Evolutionary conservation across 2,797 vertebrate species (phyloP).

Genomic region (Mastacembelus armatus): DNA sequence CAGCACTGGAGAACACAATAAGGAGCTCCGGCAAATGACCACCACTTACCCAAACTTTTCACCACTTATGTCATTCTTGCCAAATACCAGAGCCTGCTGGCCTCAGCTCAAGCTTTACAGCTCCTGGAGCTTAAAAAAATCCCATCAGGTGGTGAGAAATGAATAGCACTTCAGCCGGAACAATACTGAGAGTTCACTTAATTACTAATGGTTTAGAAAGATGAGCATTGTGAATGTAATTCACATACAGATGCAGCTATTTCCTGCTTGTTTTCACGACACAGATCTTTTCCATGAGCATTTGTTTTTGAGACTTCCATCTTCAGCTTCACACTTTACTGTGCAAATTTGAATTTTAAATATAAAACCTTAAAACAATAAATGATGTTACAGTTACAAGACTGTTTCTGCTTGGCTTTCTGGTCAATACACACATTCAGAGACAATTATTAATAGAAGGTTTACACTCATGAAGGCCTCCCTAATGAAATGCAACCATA

Average conservation of each 20-base stretch:
- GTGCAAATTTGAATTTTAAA: not conserved
- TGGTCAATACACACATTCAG: slow-evolving; percentile 39
- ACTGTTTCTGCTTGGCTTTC: slow-evolving; percentile 26
- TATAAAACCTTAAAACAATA: not conserved
- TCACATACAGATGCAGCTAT: too few relatives aligned
- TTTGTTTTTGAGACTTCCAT: too few relatives aligned
- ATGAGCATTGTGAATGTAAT: too few relatives aligned
- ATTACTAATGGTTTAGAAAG: slow-evolving; percentile 9
- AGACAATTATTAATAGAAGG: slow-evolving; percentile 49
- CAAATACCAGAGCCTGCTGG: slow-evolving; percentile 21
- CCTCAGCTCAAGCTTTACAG: slow-evolving; percentile 12
- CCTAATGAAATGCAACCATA: slow-evolving; percentile 57
- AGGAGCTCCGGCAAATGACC: slow-evolving; percentile 53
- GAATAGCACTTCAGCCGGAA: slow-evolving; percentile 19
- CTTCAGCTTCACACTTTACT: too few relatives aligned
- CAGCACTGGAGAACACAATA: slow-evolving; percentile 31
- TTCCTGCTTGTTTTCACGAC: too few relatives aligned
- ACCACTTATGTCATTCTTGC: slow-evolving; percentile 24
- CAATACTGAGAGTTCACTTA: slow-evolving; percentile 22
- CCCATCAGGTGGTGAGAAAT: slow-evolving; percentile 42
- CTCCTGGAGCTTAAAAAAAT: slow-evolving; percentile 18
- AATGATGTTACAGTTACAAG: too few relatives aligned
- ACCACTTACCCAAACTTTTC: slow-evolving; percentile 45
- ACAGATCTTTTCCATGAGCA: too few relatives aligned
- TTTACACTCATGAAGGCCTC: slow-evolving; percentile 48